phyloP scores from a whole-genome alignment of 2,888 invertebrate species.

The Drosophila mimetica region DNA sequence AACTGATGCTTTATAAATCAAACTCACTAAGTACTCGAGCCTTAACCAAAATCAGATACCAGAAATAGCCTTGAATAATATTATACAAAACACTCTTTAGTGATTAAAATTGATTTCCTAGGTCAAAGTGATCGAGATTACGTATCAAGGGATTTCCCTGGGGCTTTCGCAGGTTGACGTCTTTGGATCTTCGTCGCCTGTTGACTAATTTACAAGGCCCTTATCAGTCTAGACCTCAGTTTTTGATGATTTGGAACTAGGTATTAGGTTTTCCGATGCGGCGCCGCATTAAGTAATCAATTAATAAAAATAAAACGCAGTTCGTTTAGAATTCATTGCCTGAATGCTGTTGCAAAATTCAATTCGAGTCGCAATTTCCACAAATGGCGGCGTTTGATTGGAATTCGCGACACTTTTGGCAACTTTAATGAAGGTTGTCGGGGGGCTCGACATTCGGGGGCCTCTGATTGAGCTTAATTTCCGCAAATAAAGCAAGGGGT shows the following conservation, averaged over 20 bases:
- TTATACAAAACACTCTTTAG: not conserved
- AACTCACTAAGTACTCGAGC: not conserved
- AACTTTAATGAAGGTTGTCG: conserved; percentile 4
- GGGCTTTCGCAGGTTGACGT: conserved; percentile 16
- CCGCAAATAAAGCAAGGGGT: conserved; percentile 12
- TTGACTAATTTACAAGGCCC: conserved; percentile 13
- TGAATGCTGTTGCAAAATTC: conserved; percentile 28
- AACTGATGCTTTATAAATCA: not conserved
- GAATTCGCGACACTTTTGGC: conserved; percentile 39
- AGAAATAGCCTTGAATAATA: not conserved
- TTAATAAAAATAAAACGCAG: conserved; percentile 37
- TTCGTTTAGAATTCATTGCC: conserved; percentile 46
- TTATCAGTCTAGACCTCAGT: conserved; percentile 35
- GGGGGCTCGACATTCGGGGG: conserved; percentile 7
- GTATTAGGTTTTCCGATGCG: conserved; percentile 1
- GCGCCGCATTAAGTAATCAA: conserved; percentile 43
- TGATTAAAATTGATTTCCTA: not conserved
- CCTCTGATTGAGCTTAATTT: conserved; percentile 67
- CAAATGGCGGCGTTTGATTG: conserved; percentile 38
- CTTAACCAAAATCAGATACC: not conserved
- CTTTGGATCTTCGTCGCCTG: conserved; percentile 18
- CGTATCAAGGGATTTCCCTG: conserved; percentile 20
- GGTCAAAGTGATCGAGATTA: conserved; percentile 5
- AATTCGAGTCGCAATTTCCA: conserved; percentile 23
- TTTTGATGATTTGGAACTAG: conserved; percentile 9